Conservation (phyloP, 2,888 invertebrate genomes). For the Campoletis raptor region DNA sequence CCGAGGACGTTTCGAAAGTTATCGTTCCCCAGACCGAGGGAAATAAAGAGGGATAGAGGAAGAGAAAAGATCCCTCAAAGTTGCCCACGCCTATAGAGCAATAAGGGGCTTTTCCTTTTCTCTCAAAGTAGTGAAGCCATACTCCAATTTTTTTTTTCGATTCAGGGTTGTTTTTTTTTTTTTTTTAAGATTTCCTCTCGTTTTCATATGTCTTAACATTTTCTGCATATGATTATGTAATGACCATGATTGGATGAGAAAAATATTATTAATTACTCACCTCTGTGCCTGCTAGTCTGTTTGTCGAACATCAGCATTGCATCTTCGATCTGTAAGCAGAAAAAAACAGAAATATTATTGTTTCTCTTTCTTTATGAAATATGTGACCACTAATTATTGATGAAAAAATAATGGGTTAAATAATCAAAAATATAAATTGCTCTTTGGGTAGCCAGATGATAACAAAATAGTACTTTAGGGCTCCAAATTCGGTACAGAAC, state of each 20-base stretch:
- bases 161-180: background rate
- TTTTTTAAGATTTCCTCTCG: background rate
- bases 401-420: too few relatives aligned
- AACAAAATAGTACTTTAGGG: background rate
- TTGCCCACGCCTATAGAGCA: slow-evolving; percentile 38
- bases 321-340: slow-evolving; percentile 97
- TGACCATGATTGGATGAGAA: background rate
- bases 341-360: slow-evolving; percentile 67
- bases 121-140: slow-evolving; percentile 35
- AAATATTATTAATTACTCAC: slow-evolving; percentile 84
- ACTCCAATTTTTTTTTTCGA: slow-evolving; percentile 9
- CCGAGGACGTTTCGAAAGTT: slow-evolving; percentile 63
- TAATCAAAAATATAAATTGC: background rate
- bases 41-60: slow-evolving; percentile 7
- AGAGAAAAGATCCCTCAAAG: slow-evolving; percentile 17
- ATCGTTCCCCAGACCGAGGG: slow-evolving; percentile 56
- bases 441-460: background rate
- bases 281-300: slow-evolving; percentile 99
- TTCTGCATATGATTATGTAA: background rate
- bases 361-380: background rate
- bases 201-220: background rate
- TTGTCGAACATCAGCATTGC: slow-evolving; percentile 99
- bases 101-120: slow-evolving; percentile 14
- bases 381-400: background rate
- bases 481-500: background rate